Base-by-base conservation (phyloP, 2,888 invertebrate genomes). In the Tinea trinotella region DNA sequence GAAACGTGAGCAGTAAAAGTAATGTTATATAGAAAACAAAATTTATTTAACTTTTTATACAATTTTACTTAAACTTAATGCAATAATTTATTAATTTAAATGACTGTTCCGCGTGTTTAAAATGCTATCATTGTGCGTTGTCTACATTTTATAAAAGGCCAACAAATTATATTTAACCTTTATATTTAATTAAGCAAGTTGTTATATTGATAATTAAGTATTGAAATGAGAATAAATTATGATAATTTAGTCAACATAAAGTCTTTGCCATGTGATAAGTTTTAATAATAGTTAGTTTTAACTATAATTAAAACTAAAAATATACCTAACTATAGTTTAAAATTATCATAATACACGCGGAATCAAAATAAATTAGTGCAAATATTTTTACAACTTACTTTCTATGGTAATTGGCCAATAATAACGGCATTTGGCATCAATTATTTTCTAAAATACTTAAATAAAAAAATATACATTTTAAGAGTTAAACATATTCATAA, bases 311-410 rank as follows among this genome's bases (percentile, higher is more conserved):
- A n/a, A n/a, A n/a, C n/a, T n/a, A n/a, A n/a, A 30, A 30, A 30
- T 30, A 4, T 30, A 30, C 7, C n/a, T 7, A 7, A 30, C n/a
- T 4, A 30, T 30, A 40, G 2, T 40, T 3, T 40, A 40, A 2
- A 13, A 40, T 13, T n/a, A 40, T 13, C 6, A 13, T n/a, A n/a
- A 40, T 15, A 40, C 40, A 2, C 40, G 40, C 40, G 13, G 40
- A 40, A 12, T 10, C 35, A 10, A 24, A 35, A 56, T 50, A 55
- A 56, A 18, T 55, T 54, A 44, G 20, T 19, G 52, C 54, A 55
- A 53, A 13, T 4, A 2, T 15, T 40, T 40, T 15, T 13, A 12
- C 15, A 40, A 40, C 40, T 40, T 40, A 40, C 30, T 13, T 6
- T n/a, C 40, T 40, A 40, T 40, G 40, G 40, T 40, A 40, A 40